A percentile compares a stretch with the other conserved stretches of the same genome.
These are phyloP conservation scores for Vombatus ursinus DNA, from an alignment of 2,113 vertebrate species.

Conservation along the genomic window DNA sequence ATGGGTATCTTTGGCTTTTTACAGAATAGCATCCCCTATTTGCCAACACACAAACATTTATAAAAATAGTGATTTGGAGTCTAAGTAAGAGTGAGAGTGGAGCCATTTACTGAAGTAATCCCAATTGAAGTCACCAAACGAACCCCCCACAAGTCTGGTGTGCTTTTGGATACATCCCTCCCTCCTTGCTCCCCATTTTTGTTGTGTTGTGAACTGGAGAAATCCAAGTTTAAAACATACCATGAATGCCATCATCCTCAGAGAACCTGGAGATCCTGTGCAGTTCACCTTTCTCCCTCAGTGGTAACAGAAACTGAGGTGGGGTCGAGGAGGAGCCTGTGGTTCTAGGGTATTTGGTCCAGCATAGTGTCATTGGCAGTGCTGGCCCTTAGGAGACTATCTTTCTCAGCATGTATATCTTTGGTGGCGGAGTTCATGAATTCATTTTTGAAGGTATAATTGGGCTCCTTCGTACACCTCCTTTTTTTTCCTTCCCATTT, in stretches of 20 bases:
- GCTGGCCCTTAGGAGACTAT: not conserved
- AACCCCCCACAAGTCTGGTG: accelerated
- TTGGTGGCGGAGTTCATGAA: not conserved
- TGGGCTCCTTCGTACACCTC: not conserved
- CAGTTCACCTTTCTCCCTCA: no score
- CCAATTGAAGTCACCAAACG: no score
- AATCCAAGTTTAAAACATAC: not conserved
- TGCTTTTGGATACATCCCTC: not conserved
- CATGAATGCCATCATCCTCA: not conserved
- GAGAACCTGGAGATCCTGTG: not conserved
- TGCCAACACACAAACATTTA: not conserved
- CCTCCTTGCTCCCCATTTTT: not conserved
- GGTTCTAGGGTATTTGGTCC: not conserved
- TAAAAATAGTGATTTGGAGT: not conserved
- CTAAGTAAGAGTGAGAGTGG: not conserved
- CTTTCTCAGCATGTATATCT: not conserved
- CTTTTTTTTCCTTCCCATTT: conserved; percentile 8
- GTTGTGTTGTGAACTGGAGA: not conserved
- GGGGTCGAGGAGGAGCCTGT: not conserved
- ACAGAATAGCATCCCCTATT: not conserved
- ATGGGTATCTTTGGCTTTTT: conserved; percentile 22
- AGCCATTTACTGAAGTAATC: not conserved
- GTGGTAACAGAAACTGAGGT: not conserved
- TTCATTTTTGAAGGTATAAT: not conserved
- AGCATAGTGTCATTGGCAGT: not conserved